phyloP scores from a whole-genome alignment of 2,797 vertebrate genomes.

The Apogon talboti region DNA sequence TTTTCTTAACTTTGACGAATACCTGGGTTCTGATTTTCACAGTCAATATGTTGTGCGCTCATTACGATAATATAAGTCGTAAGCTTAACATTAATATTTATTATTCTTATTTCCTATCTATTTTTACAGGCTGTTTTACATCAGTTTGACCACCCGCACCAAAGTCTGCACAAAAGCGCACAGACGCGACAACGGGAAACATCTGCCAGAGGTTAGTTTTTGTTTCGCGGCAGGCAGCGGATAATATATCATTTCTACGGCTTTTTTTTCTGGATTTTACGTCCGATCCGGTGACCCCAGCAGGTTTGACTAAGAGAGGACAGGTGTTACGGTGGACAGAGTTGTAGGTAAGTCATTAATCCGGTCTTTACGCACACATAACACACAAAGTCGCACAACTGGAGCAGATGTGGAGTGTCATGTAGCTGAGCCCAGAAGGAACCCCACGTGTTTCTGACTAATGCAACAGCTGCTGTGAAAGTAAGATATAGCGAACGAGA shows the following conservation, averaged over 20 bases:
- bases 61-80: too few relatives aligned
- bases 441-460: too few relatives aligned
- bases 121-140: neutral
- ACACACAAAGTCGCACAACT: neutral
- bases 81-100: too few relatives aligned
- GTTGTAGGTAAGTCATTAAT: constrained; percentile 39
- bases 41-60: too few relatives aligned
- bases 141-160: neutral
- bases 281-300: neutral
- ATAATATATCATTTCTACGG: neutral
- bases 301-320: neutral
- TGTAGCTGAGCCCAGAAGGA: too few relatives aligned
- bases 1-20: too few relatives aligned
- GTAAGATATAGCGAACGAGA: too few relatives aligned
- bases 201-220: constrained; percentile 17
- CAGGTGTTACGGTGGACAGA: constrained; percentile 11
- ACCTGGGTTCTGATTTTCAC: too few relatives aligned
- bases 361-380: neutral
- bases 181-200: constrained; percentile 33
- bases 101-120: neutral
- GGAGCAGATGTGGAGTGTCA: constrained; percentile 7
- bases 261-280: neutral
- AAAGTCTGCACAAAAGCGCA: neutral
- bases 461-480: too few relatives aligned
- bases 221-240: neutral